Base-by-base conservation (phyloP, 1,140 invertebrate genomes). In the Anagrus nilaparvatae region DNA sequence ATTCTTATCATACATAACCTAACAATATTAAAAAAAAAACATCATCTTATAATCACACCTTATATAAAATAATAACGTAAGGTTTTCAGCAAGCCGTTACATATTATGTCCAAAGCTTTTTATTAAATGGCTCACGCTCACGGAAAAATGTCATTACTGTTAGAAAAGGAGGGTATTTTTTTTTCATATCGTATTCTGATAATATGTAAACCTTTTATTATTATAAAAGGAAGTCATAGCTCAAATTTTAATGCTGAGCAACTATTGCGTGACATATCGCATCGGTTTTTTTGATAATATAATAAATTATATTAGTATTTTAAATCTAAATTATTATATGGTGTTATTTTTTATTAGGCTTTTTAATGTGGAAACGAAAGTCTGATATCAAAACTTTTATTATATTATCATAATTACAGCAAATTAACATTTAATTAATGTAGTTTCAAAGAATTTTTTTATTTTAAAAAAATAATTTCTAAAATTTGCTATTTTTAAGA, bases 61-160 rank as follows among this genome's bases (percentile, higher is more conserved):
- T 16, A 23, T 33, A n/a, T n/a, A n/a, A n/a, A n/a, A n/a, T n/a
- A n/a, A n/a, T n/a, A n/a, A n/a, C 5, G 3, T 5, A 12, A 18
- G 25, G 16, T 23, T 46, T 41, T 27, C 32, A 41, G 28, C 34
- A n/a, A 37, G 39, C 21, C 31, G 17, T 40, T 40, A 36, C 12
- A 13, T 30, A 21, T 30, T 16, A n/a, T 30, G 29, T 9, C 4
- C 13, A 8, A 6, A 7, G 21, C 23, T 3, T 14, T 34, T 17
- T 14, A 36, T 41, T 30, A 31, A 31, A 40, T 40, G 32, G 13
- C 32, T 19, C 33, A 28, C 10, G 37, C 32, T 13, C 44, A 32
- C 29, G 40, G 44, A 47, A 43, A 43, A 47, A 39, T 43, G 40
- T 46, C 40, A 34, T 43, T 43, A 39, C 40, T 24, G 40, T 39